phyloP scores from a whole-genome alignment of 2,888 invertebrate species.

The Nomada ferruginata region DNA sequence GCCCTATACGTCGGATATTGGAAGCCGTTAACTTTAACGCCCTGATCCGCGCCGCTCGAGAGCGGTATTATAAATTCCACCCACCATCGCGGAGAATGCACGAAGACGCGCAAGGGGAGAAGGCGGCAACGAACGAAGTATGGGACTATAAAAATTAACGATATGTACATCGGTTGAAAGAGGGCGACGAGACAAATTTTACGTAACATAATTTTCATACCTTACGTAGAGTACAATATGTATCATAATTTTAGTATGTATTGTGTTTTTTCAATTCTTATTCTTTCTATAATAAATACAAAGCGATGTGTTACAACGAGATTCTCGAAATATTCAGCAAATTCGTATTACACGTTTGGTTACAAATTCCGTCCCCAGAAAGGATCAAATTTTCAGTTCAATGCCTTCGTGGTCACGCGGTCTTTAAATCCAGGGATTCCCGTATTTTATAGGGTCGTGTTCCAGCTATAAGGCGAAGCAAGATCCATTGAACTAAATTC shows the following conservation, averaged over 20 bases:
- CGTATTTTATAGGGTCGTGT: not conserved
- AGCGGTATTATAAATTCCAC: constrained; percentile 71
- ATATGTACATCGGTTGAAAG: not conserved
- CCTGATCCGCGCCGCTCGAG: constrained; percentile 60
- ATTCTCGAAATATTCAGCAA: too few relatives aligned
- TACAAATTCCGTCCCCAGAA: not conserved
- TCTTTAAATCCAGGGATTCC: not conserved
- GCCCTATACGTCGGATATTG: constrained; percentile 59
- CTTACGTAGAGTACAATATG: not conserved
- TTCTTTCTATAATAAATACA: too few relatives aligned
- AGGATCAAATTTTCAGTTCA: not conserved
- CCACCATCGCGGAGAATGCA: constrained; percentile 17
- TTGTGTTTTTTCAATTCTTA: too few relatives aligned
- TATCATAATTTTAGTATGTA: too few relatives aligned
- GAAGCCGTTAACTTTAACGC: constrained; percentile 75
- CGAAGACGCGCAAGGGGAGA: constrained; percentile 25
- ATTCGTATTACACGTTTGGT: too few relatives aligned
- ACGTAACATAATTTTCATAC: not conserved
- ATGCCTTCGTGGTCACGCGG: not conserved
- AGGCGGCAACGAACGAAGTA: constrained; percentile 18
- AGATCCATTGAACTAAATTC: not conserved
- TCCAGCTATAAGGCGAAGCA: not conserved
- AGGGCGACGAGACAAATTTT: not conserved
- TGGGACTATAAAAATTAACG: constrained; percentile 31
- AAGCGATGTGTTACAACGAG: too few relatives aligned